phyloP scores from a whole-genome alignment of 2,888 invertebrate species.

The Dichetophora obliterata region DNA sequence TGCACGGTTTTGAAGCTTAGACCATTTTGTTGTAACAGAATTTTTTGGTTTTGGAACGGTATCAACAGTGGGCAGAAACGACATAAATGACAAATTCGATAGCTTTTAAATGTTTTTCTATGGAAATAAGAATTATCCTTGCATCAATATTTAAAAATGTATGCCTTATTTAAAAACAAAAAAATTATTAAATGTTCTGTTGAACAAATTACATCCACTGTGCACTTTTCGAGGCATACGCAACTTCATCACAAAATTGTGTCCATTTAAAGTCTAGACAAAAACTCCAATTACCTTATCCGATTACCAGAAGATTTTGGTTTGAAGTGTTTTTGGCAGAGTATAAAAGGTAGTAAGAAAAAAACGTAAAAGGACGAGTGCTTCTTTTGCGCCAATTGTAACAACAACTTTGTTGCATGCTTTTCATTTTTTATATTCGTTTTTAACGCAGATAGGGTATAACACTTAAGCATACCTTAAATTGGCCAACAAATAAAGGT shows the following conservation, averaged over 20 bases:
- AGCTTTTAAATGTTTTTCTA: neutral
- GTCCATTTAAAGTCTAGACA: constrained; percentile 69
- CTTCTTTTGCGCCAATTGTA: constrained; percentile 46
- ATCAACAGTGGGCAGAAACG: neutral
- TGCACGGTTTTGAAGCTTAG: neutral
- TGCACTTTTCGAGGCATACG: neutral
- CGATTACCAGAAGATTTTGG: constrained; percentile 67
- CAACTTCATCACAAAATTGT: constrained; percentile 38
- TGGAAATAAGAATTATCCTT: no score
- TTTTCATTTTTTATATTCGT: constrained; percentile 37
- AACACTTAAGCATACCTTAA: constrained; percentile 58
- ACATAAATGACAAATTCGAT: neutral
- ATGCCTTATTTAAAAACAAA: neutral
- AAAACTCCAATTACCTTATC: constrained; percentile 69
- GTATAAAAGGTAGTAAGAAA: constrained; percentile 41
- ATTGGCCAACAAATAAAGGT: constrained; percentile 22
- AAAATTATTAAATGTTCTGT: neutral
- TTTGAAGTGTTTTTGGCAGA: constrained; percentile 55
- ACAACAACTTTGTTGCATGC: constrained; percentile 51
- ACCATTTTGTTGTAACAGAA: neutral
- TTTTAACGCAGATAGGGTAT: constrained; percentile 31
- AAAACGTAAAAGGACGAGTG: constrained; percentile 44
- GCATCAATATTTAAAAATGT: no score
- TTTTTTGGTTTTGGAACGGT: neutral
- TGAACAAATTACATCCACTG: neutral